phyloP scores from a whole-genome alignment of 1,140 invertebrate genomes.

The Orchesella cincta region DNA sequence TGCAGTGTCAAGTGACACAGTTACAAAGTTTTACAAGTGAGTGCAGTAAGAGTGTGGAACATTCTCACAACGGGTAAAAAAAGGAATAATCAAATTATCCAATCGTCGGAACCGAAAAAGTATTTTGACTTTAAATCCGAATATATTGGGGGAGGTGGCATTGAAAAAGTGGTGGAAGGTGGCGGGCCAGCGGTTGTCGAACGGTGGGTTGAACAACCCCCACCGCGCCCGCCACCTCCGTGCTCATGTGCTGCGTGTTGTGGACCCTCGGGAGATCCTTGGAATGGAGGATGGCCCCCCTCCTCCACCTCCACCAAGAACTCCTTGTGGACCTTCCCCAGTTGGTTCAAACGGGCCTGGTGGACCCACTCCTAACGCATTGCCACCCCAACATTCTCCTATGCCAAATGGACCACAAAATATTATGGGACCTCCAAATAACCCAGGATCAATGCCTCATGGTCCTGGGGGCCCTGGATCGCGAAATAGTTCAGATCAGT shows the following conservation, averaged over 20 bases:
- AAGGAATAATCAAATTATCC: slow-evolving; percentile 46
- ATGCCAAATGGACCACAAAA: slow-evolving; percentile 50
- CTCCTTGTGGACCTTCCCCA: slow-evolving; percentile 49
- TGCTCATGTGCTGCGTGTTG: slow-evolving; percentile 48
- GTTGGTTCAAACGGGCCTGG: slow-evolving; percentile 43
- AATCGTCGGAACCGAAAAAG: slow-evolving; percentile 48
- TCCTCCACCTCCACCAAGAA: slow-evolving; percentile 42
- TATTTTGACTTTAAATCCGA: slow-evolving; percentile 51
- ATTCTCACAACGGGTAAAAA: slow-evolving; percentile 51
- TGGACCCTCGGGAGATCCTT: slow-evolving; percentile 36
- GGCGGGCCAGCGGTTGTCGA: slow-evolving; percentile 51
- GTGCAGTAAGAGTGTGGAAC: too few relatives aligned
- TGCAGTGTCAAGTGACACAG: too few relatives aligned
- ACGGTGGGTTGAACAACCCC: slow-evolving; percentile 46
- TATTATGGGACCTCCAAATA: slow-evolving; percentile 48
- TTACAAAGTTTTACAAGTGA: too few relatives aligned
- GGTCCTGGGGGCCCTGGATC: slow-evolving; percentile 39
- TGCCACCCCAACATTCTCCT: slow-evolving; percentile 42
- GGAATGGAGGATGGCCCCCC: slow-evolving; percentile 26
- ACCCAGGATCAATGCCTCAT: slow-evolving; percentile 46
- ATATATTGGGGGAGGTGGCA: slow-evolving; percentile 45
- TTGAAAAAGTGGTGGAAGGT: slow-evolving; percentile 45
- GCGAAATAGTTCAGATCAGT: slow-evolving; percentile 53
- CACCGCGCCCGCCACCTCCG: slow-evolving; percentile 48
- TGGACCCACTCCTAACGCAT: slow-evolving; percentile 37